Conservation (phyloP, 2,797 vertebrate genomes). For the Sibirionetta formosa region DNA sequence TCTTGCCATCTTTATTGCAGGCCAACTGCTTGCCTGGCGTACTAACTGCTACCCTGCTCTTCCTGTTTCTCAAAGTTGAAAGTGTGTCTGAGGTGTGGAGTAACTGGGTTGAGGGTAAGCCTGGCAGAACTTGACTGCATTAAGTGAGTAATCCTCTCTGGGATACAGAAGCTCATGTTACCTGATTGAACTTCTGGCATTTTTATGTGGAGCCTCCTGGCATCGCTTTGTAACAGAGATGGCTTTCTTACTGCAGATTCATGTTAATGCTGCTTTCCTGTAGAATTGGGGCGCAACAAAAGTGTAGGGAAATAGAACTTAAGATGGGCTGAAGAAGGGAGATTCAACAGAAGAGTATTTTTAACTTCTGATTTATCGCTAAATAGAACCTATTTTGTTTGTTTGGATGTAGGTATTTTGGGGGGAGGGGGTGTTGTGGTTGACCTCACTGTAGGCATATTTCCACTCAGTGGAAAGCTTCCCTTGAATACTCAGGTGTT, state of each 20-base stretch:
- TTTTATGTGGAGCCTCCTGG: neutral
- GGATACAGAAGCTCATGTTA: rapidly evolving
- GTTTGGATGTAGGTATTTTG: neutral
- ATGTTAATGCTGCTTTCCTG: neutral
- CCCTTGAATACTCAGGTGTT: neutral
- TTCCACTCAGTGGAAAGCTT: neutral
- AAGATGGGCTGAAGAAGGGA: neutral
- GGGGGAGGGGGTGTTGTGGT: too few species aligned
- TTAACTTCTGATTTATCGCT: neutral
- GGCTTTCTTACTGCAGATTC: neutral
- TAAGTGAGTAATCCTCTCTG: neutral
- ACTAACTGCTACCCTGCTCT: neutral
- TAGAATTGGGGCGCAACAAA: neutral
- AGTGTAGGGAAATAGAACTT: neutral
- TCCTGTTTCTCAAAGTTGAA: neutral
- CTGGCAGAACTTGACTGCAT: neutral
- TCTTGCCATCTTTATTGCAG: neutral
- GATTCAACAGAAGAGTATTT: neutral
- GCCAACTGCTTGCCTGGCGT: neutral
- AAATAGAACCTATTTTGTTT: neutral
- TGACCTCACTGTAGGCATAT: neutral
- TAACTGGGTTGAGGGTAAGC: neutral
- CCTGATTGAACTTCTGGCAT: neutral
- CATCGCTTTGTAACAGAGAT: too few species aligned
- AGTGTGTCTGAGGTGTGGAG: neutral